Percentiles rank a stretch among this genome's conserved stretches.
These are phyloP conservation scores for Tupiocoris notatus DNA, from an alignment of 2,888 invertebrate genomes.

Conservation along the genomic window DNA sequence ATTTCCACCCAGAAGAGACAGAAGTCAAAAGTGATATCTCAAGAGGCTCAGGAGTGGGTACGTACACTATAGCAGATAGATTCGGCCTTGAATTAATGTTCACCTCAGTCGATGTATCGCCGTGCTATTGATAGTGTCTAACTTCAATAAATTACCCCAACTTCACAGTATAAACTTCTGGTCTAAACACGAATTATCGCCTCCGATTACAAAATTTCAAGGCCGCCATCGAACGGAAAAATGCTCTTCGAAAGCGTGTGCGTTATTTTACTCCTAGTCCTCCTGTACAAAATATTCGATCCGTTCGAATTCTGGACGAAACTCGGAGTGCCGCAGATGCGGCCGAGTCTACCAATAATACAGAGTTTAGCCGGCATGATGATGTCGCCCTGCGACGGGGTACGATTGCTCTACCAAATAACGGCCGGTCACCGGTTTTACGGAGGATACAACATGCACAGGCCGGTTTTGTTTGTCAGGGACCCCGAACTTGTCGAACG, in stretches of 20 bases:
- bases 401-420: not conserved
- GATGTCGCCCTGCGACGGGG: not conserved
- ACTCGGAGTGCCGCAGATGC: not conserved
- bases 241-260: not conserved
- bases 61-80: too few relatives aligned
- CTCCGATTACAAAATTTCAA: too few relatives aligned
- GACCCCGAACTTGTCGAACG: constrained; percentile 22
- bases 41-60: too few relatives aligned
- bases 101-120: too few relatives aligned
- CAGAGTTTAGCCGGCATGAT: not conserved
- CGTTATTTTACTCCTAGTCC: not conserved
- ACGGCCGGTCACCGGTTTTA: constrained; percentile 9
- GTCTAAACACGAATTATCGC: too few relatives aligned
- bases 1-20: too few relatives aligned
- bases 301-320: constrained; percentile 30
- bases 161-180: too few relatives aligned
- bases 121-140: too few relatives aligned
- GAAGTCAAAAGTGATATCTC: too few relatives aligned
- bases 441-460: constrained; percentile 13
- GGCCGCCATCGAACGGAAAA: too few relatives aligned
- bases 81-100: too few relatives aligned
- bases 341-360: not conserved
- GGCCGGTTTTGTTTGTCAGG: constrained; percentile 5
- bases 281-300: not conserved
- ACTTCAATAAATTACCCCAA: too few relatives aligned